Percentiles rank a stretch among this genome's conserved stretches.
Evolutionary conservation across 2,797 vertebrate species (phyloP).

Genomic region (Oreochromis grahami): DNA sequence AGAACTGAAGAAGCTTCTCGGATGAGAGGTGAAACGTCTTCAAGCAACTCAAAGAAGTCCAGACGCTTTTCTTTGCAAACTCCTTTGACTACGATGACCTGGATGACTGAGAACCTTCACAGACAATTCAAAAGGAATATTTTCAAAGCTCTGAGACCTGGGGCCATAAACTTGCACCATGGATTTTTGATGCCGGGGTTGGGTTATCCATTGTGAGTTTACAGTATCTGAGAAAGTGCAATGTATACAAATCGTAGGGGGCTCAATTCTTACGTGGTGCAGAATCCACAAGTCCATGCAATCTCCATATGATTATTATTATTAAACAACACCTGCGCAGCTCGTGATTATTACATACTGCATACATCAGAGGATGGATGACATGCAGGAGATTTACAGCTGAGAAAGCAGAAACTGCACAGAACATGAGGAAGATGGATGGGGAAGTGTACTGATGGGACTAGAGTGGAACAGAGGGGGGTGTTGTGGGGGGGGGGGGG

Average conservation of each 20-base stretch:
- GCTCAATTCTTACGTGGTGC: constrained; percentile 5
- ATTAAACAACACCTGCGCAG: not conserved
- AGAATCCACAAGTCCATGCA: not conserved
- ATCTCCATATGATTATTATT: constrained; percentile 41
- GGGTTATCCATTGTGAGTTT: not conserved
- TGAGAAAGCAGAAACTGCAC: not conserved
- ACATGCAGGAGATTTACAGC: constrained; percentile 5
- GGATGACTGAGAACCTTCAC: too few relatives aligned
- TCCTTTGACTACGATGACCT: too few relatives aligned
- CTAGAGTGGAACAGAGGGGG: not conserved
- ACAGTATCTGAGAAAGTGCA: not conserved
- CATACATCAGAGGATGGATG: constrained; percentile 15
- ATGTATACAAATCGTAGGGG: not conserved
- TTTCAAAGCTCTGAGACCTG: constrained; percentile 16
- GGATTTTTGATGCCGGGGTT: not conserved
- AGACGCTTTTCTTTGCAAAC: too few relatives aligned
- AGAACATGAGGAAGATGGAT: constrained; percentile 13
- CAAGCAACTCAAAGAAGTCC: too few relatives aligned
- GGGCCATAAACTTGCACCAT: constrained; percentile 7
- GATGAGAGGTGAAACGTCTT: too few relatives aligned
- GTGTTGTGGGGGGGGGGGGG: not conserved
- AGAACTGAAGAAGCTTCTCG: too few relatives aligned
- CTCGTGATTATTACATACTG: constrained; percentile 25
- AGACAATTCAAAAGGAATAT: constrained; percentile 32
- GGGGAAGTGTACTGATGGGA: not conserved